These are phyloP conservation scores for Drosophila koepferae DNA, from an alignment of 2,888 invertebrate genomes.

Conservation along the genomic window DNA sequence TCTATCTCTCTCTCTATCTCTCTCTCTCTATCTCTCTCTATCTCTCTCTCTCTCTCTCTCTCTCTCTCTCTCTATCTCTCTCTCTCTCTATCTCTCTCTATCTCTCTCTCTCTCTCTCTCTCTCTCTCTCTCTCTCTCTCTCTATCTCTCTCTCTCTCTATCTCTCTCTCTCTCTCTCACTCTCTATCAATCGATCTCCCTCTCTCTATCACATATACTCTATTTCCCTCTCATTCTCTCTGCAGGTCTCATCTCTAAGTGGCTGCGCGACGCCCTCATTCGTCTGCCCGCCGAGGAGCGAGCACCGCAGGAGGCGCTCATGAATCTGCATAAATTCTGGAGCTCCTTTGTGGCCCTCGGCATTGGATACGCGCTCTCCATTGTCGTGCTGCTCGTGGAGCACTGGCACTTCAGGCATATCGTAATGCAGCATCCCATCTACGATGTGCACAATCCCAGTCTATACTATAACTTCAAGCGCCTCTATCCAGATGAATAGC, in stretches of 20 bases:
- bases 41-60: neutral
- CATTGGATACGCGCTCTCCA: conserved; percentile 89
- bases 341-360: conserved; percentile 91
- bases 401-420: conserved; percentile 89
- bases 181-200: neutral
- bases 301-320: conserved; percentile 89
- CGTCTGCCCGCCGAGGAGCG: conserved; percentile 87
- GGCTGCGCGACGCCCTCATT: conserved; percentile 91
- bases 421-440: conserved; percentile 89
- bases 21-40: neutral
- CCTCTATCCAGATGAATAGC: conserved; percentile 58
- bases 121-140: neutral
- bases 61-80: neutral
- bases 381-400: conserved; percentile 87
- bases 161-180: neutral
- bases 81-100: neutral
- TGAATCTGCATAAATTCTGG: conserved; percentile 91
- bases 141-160: neutral
- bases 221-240: neutral
- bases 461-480: conserved; percentile 82
- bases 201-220: neutral
- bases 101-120: neutral
- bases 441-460: conserved; percentile 87
- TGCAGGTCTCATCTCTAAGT: conserved; percentile 90
- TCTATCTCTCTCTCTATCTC: neutral